phyloP scores from a whole-genome alignment of 2,888 invertebrate species.

The Neoscelio sp. region DNA sequence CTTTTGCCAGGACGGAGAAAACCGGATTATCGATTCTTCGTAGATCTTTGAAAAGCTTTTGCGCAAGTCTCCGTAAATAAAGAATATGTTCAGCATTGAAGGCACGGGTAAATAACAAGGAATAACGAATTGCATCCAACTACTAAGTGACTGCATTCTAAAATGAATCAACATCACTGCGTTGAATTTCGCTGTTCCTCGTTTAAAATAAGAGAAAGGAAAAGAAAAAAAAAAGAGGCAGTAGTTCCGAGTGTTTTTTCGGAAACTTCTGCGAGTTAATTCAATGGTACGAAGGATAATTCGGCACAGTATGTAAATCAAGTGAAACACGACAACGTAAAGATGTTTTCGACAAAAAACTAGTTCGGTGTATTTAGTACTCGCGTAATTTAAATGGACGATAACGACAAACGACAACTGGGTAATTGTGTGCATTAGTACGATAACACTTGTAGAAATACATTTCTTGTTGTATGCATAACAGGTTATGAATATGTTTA shows the following conservation, averaged over 20 bases:
- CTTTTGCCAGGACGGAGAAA: slow-evolving; percentile 38
- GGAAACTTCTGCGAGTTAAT: slow-evolving; percentile 33
- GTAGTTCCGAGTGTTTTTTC: slow-evolving; percentile 23
- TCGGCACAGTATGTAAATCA: slow-evolving; percentile 28
- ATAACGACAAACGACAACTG: slow-evolving; percentile 30
- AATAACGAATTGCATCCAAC: slow-evolving; percentile 47
- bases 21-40: slow-evolving; percentile 56
- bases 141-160: slow-evolving; percentile 32
- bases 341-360: slow-evolving; percentile 17
- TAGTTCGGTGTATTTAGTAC: slow-evolving; percentile 24
- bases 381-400: slow-evolving; percentile 33
- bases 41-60: slow-evolving; percentile 49
- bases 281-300: slow-evolving; percentile 12
- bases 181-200: slow-evolving; percentile 35
- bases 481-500: slow-evolving; percentile 62
- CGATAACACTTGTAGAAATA: slow-evolving; percentile 57
- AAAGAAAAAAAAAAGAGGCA: background rate
- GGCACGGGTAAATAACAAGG: slow-evolving; percentile 47
- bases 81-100: slow-evolving; percentile 51
- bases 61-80: slow-evolving; percentile 46
- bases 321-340: background rate
- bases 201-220: slow-evolving; percentile 29
- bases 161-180: slow-evolving; percentile 39
- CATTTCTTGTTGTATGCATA: slow-evolving; percentile 49
- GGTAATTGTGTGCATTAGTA: slow-evolving; percentile 57